Evolutionary conservation across 1,140 invertebrate species (phyloP), one percentile per base, ranked within the genome.

Genomic region (Ganaspis sp.): DNA sequence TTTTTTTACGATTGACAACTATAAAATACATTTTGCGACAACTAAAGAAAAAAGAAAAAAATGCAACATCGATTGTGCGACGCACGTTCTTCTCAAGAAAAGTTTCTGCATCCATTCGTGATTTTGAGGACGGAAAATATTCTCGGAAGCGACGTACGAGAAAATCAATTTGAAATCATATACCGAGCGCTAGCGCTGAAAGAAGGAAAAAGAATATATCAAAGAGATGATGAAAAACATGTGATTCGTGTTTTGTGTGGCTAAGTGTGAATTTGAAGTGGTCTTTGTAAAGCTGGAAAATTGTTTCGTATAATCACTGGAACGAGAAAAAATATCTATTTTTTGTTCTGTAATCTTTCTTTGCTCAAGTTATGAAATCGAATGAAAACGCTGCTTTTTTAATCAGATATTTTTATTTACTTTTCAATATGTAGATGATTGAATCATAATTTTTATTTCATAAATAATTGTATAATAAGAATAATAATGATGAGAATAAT

Each of bases 151-250:
- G 23, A 64, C 58, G 26, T 12, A 64, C 23, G 58, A 29, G 26
- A 64, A 64, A 64, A 64, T 64, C 23, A 64, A 64, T 64, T 64
- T 29, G 21, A 64, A 64, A 64, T 64, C 58, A 72, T 29, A 72
- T 53, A 78, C 69, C 40, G 37, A 79, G 34, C 71, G 71, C 70
- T 70, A 73, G 71, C 72, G 72, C 72, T 72, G 77, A 78, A 54
- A 49, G 70, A 72, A 53, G 23, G 23, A 53, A 17, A 72, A 17
- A 70, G 34, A 70, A 37, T 15, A 17, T 72, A 12, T 45, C 23
- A 49, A 45, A 72, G 42, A 72, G 54, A 71, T 37, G 72, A 69
- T 64, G 49, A 78, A 80, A 49, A 64, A 64, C 12, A 58, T 29
- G 58, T 64, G 26, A 64, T 15, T 34, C 12, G 58, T 64, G 58